phyloP scores from a whole-genome alignment of 2,113 vertebrate genomes.

The Eira barbara region DNA sequence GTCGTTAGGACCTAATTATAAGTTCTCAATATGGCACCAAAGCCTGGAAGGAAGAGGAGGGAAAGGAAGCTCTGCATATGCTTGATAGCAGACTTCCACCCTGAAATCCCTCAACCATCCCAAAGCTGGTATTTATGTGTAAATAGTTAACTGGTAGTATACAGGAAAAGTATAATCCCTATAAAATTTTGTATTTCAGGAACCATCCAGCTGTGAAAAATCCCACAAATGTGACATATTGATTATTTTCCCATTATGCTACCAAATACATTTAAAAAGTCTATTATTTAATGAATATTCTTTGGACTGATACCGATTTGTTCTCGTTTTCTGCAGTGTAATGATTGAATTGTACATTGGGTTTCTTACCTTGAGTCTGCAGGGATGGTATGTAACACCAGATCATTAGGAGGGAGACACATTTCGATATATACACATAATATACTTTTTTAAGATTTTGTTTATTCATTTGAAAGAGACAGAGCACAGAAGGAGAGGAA shows the following conservation, averaged over 20 bases:
- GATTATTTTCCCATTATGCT: conserved; percentile 45
- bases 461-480: not conserved
- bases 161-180: not conserved
- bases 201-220: conserved; percentile 36
- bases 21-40: conserved; percentile 40
- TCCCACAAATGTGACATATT: not conserved
- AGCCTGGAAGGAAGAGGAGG: not conserved
- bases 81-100: conserved; percentile 22
- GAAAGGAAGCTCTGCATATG: not conserved
- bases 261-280: conserved; percentile 11
- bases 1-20: conserved; percentile 32
- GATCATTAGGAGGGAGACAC: not conserved
- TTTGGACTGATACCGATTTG: not conserved
- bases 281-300: not conserved
- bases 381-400: not conserved
- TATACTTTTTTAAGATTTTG: not conserved
- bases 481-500: not conserved
- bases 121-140: conserved; percentile 21
- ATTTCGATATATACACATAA: not conserved
- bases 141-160: conserved; percentile 34
- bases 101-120: conserved; percentile 25
- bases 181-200: conserved; percentile 34
- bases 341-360: not conserved
- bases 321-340: not conserved
- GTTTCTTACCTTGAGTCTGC: not conserved